Evolutionary conservation across 2,797 vertebrate species (phyloP).

Genomic region (Hydrophis major): DNA sequence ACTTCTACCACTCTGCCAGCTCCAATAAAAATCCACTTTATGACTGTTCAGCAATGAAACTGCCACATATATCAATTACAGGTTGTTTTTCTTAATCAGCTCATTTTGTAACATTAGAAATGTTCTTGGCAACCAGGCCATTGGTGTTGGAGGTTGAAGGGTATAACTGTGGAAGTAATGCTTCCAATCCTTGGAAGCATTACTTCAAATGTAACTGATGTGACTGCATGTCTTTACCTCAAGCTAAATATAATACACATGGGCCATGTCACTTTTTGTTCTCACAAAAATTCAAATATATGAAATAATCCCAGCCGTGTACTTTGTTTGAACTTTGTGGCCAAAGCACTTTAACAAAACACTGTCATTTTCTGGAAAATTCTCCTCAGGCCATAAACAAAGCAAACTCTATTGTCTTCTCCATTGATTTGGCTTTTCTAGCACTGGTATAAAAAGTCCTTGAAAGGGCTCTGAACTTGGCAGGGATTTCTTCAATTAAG

Average conservation of each 20-base stretch:
- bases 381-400: background rate
- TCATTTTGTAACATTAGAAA: background rate
- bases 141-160: background rate
- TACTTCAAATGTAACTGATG: background rate
- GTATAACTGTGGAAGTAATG: background rate
- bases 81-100: background rate
- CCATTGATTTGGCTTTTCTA: background rate
- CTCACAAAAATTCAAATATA: background rate
- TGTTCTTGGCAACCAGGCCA: background rate
- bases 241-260: background rate
- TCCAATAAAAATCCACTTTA: background rate
- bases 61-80: background rate
- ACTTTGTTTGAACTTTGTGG: conserved; percentile 11
- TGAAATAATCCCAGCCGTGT: rapidly evolving
- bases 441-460: background rate
- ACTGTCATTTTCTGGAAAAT: background rate
- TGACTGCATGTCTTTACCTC: background rate
- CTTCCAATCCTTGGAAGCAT: background rate
- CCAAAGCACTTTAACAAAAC: background rate
- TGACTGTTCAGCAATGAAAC: conserved; percentile 17
- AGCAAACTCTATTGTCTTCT: background rate
- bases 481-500: background rate
- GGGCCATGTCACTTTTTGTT: background rate
- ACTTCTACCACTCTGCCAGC: background rate
- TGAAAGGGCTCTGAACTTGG: background rate